A percentile compares a stretch with the other conserved stretches of the same genome.
Evolutionary conservation across 2,797 vertebrate genomes (phyloP).

Genomic region (Xenopus petersii): DNA sequence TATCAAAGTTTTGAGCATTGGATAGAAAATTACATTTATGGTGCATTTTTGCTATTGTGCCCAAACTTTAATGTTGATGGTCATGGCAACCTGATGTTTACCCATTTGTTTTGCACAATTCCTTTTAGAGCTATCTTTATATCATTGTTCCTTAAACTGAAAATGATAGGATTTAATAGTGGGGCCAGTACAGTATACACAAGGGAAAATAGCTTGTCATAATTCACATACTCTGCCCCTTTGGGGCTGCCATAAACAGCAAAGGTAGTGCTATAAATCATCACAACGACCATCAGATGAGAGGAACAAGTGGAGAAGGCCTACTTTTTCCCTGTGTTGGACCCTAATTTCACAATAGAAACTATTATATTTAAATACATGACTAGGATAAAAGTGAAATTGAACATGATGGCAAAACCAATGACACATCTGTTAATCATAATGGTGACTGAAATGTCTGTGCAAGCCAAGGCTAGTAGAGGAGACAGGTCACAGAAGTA

Average conservation of each 20-base stretch:
- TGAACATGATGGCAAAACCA: slow-evolving; percentile 48
- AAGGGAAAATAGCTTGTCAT: slow-evolving; percentile 53
- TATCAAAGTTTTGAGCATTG: no score
- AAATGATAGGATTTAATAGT: slow-evolving; percentile 58
- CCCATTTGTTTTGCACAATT: not conserved
- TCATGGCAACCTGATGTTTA: not conserved
- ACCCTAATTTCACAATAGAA: slow-evolving; percentile 45
- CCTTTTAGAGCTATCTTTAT: slow-evolving; percentile 53
- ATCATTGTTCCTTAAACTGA: slow-evolving; percentile 59
- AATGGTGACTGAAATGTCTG: slow-evolving; percentile 37
- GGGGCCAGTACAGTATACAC: slow-evolving; percentile 53
- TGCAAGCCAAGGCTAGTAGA: slow-evolving; percentile 52
- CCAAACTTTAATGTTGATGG: no score
- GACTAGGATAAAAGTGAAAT: slow-evolving; percentile 48
- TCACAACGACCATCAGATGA: slow-evolving; percentile 52
- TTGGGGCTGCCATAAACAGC: slow-evolving; percentile 54
- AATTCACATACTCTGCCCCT: slow-evolving; percentile 45
- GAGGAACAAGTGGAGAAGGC: slow-evolving; percentile 56
- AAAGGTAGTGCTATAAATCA: slow-evolving; percentile 53
- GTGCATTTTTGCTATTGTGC: no score
- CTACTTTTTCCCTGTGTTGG: slow-evolving; percentile 47
- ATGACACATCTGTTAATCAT: slow-evolving; percentile 45
- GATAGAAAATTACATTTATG: no score
- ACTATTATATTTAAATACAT: slow-evolving; percentile 53
- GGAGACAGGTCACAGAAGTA: slow-evolving; percentile 57